These are phyloP conservation scores for Stenodera caucasica DNA, from an alignment of 2,888 invertebrate species.

Conservation along the genomic window DNA sequence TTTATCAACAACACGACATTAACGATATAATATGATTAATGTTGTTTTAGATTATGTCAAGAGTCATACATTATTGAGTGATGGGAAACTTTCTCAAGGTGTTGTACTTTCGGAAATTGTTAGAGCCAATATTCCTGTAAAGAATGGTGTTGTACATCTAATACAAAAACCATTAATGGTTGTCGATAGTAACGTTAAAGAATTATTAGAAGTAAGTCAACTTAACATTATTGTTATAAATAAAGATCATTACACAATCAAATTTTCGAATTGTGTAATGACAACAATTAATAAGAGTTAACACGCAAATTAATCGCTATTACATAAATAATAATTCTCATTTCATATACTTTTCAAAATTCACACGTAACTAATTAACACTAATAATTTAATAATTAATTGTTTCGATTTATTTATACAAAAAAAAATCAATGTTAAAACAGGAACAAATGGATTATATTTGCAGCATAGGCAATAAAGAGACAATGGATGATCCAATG, in stretches of 20 bases:
- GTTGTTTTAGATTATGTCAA: constrained; percentile 74
- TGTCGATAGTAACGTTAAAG: constrained; percentile 82
- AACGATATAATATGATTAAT: too few relatives aligned
- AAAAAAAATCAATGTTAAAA: constrained; percentile 19
- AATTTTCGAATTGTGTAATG: too few relatives aligned
- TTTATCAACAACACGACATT: too few relatives aligned
- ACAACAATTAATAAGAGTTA: not conserved
- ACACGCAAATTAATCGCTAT: not conserved
- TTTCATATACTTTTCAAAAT: too few relatives aligned
- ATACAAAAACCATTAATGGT: constrained; percentile 91
- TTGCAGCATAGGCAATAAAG: constrained; percentile 46
- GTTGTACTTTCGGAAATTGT: constrained; percentile 87
- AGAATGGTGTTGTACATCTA: constrained; percentile 90
- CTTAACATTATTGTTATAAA: not conserved
- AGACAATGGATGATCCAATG: constrained; percentile 30
- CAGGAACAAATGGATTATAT: constrained; percentile 48
- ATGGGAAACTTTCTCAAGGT: constrained; percentile 76
- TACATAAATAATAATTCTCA: too few relatives aligned
- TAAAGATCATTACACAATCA: not conserved
- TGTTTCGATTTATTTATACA: too few relatives aligned
- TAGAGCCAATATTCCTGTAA: constrained; percentile 86
- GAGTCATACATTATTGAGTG: constrained; percentile 80
- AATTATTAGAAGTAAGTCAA: constrained; percentile 78
- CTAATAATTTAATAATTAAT: too few relatives aligned
- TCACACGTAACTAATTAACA: too few relatives aligned